Evolutionary conservation across 2,797 vertebrate genomes (phyloP), one percentile per base, ranked within the genome.

Genomic region (Champsocephalus gunnari): DNA sequence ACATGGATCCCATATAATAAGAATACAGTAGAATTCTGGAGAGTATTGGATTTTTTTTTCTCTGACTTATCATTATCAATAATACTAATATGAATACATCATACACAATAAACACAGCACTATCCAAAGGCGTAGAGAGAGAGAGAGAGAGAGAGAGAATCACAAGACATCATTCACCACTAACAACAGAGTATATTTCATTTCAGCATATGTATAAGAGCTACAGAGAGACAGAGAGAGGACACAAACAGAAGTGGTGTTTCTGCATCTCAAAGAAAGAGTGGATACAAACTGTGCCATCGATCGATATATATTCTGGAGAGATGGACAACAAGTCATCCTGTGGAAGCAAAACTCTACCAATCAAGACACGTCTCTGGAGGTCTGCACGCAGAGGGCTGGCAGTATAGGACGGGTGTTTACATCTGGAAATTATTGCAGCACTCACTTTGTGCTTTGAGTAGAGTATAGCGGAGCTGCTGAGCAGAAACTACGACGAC

Each of bases 131-230:
- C 88, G 82, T 93, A 92, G 34, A 38, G 34, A 38, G 34, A 38
- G 34, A 38, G 34, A 38, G 92, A 93, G 92, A 28, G 24, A 28
- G 24, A 28, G 24, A 28, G 24, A 28, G 24, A 3, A 94, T 91
- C 92, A 95, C 94, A 94, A 95, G 92, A 95, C 94, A 91, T 92
- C 92, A 91, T 93, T 93, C 92, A 94, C 94, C 94, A 95, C 92
- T 94, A 94, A 95, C 92, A 92, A 94, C 87, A 93, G 92, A 94
- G 86, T 93, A 93, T 91, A 94, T 92, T 94, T 95, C 84, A 94
- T 94, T 93, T 94, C 89, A 92, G 91, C 91, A 93, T 94, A 94
- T 94, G 93, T 94, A 94, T 93, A 93, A 93, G 92, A 93, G 91
- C 92, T 94, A 95, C 89, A 86, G 76, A 82, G 75, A 88, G 69